Conservation (phyloP, 2,888 invertebrate species). For the Cosmia trapezina region DNA sequence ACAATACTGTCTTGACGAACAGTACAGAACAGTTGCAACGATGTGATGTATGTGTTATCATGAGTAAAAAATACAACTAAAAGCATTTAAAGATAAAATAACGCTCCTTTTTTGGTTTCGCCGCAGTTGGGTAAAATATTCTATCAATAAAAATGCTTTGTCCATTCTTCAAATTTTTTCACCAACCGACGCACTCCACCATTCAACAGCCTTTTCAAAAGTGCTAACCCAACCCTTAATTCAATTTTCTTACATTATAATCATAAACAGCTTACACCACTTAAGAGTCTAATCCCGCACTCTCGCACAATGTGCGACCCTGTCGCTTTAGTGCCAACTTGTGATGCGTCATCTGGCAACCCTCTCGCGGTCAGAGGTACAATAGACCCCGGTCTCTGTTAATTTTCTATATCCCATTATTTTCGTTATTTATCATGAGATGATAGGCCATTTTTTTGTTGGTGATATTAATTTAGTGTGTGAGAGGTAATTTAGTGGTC, state of each 20-base stretch:
- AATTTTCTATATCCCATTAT: conserved; percentile 57
- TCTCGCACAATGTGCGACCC: conserved; percentile 67
- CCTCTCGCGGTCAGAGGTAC: conserved; percentile 53
- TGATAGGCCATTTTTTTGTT: conserved; percentile 38
- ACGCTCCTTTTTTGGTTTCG: no score
- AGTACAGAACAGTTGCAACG: neutral
- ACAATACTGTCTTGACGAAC: neutral
- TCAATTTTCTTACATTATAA: conserved; percentile 40
- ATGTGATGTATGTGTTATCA: neutral
- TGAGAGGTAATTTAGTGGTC: conserved; percentile 42
- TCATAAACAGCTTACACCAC: conserved; percentile 63
- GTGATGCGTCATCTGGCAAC: conserved; percentile 70
- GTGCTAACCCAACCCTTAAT: neutral
- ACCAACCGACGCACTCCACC: neutral
- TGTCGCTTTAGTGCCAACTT: conserved; percentile 63
- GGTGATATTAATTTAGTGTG: conserved; percentile 32
- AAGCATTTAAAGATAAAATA: neutral
- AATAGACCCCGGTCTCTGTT: conserved; percentile 47
- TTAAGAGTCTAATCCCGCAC: conserved; percentile 69
- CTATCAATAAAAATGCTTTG: neutral
- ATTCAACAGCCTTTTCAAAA: neutral
- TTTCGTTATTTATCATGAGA: conserved; percentile 42
- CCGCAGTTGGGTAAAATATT: neutral
- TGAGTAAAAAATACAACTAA: neutral
- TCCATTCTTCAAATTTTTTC: no score